Conservation (phyloP, 2,797 vertebrate genomes). For the Eulemur rubriventer region DNA sequence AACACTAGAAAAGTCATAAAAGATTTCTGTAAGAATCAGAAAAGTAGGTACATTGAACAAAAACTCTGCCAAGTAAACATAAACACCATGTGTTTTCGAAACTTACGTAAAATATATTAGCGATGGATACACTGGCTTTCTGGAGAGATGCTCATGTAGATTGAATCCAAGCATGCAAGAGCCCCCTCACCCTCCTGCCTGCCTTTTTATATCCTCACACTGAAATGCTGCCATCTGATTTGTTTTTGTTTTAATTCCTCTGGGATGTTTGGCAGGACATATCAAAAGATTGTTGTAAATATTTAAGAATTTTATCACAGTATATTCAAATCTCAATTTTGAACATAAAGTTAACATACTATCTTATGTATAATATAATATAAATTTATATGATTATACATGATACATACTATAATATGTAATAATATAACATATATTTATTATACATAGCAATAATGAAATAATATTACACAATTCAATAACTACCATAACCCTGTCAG, state of each 20-base stretch:
- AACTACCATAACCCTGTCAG: neutral
- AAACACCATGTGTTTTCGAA: neutral
- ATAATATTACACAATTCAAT: neutral
- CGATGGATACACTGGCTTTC: neutral
- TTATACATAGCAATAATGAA: neutral
- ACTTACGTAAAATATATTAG: neutral
- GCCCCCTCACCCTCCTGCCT: neutral
- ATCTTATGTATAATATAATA: neutral
- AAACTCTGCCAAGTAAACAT: constrained; percentile 7
- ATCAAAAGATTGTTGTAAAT: neutral
- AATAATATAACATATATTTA: neutral
- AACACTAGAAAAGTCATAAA: neutral
- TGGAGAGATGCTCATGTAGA: neutral
- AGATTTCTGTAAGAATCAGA: neutral
- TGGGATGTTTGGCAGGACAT: neutral
- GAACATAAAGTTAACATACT: neutral
- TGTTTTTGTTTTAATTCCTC: neutral
- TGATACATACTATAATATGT: neutral
- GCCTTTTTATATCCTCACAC: neutral
- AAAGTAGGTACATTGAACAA: neutral
- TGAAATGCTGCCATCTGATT: neutral
- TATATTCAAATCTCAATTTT: constrained; percentile 6
- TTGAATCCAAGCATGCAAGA: neutral
- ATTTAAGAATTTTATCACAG: neutral
- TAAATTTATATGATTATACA: neutral